These are phyloP conservation scores for Holothuria leucospilota DNA, from an alignment of 53 echinoderm and acorn worm genomes.

Conservation along the genomic window DNA sequence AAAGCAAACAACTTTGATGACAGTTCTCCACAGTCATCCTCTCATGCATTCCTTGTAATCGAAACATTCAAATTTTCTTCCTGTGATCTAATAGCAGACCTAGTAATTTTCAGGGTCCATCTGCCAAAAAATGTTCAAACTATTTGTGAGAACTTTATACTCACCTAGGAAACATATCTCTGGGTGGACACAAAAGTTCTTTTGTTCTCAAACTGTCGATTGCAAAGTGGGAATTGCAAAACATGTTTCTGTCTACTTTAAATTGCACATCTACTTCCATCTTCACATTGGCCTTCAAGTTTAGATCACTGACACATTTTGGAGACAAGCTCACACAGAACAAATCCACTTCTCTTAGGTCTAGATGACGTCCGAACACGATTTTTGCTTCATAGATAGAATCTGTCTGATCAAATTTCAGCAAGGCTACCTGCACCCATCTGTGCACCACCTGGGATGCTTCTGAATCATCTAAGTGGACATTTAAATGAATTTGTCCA, in stretches of 20 bases:
- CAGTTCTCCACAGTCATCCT: no score
- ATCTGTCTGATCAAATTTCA: neutral
- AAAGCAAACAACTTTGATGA: no score
- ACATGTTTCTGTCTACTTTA: constrained; percentile 4
- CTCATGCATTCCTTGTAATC: no score
- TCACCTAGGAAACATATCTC: constrained; percentile 3
- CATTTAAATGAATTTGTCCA: neutral
- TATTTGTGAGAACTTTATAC: no score
- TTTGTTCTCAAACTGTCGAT: neutral
- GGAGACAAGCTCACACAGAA: neutral
- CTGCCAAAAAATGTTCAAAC: no score
- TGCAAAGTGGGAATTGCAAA: constrained; percentile 8
- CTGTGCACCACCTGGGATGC: neutral
- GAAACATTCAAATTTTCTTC: no score
- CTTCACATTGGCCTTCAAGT: neutral
- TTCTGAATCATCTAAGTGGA: constrained; percentile 1
- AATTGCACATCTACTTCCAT: constrained; percentile 1
- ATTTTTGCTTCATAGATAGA: constrained; percentile 7
- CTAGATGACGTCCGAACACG: neutral
- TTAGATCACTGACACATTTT: neutral
- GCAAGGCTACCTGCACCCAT: neutral
- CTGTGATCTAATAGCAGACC: no score
- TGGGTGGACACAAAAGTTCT: constrained; percentile 1
- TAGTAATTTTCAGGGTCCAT: no score
- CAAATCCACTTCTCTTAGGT: constrained; percentile 5